A percentile compares a stretch with the other conserved stretches of the same genome.
Conservation (phyloP, 2,113 vertebrate genomes). For the Ptilorrhoa leucosticta region DNA sequence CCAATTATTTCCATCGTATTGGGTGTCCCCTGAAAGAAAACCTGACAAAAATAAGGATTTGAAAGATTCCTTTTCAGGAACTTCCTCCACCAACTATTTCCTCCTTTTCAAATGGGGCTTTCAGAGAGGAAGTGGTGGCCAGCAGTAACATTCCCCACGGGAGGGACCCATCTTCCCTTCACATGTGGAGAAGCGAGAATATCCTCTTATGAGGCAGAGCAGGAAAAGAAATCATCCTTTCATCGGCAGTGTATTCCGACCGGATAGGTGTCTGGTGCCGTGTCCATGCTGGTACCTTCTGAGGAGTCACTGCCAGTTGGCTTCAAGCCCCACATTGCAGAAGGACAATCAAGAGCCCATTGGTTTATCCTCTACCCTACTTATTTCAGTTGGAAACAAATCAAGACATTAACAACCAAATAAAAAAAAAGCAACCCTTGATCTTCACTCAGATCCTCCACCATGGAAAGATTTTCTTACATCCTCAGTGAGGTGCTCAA, state of each 20-base stretch:
- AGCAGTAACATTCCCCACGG: constrained; percentile 50
- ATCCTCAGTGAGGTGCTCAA: not conserved
- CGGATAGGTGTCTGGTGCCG: not conserved
- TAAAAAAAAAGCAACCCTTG: not conserved
- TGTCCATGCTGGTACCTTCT: constrained; percentile 37
- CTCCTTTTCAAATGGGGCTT: constrained; percentile 63
- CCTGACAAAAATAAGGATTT: constrained; percentile 49
- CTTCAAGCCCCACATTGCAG: not conserved
- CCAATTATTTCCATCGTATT: constrained; percentile 55
- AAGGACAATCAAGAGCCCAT: not conserved
- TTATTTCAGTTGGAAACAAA: constrained; percentile 24
- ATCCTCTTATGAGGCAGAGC: constrained; percentile 32
- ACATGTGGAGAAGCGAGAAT: constrained; percentile 52
- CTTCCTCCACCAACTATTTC: constrained; percentile 68
- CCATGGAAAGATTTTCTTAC: not conserved
- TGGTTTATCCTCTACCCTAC: not conserved
- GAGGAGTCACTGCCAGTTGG: constrained; percentile 22
- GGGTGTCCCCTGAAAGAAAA: constrained; percentile 56
- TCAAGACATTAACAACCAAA: not conserved
- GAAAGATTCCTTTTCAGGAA: constrained; percentile 68
- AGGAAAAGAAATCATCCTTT: constrained; percentile 53
- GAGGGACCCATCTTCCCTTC: constrained; percentile 62
- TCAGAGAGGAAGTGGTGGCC: constrained; percentile 62
- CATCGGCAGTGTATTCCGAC: not conserved
- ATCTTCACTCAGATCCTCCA: not conserved